Conservation (phyloP, 2,797 vertebrate species). For the Petrocephalus schoutedeni region DNA sequence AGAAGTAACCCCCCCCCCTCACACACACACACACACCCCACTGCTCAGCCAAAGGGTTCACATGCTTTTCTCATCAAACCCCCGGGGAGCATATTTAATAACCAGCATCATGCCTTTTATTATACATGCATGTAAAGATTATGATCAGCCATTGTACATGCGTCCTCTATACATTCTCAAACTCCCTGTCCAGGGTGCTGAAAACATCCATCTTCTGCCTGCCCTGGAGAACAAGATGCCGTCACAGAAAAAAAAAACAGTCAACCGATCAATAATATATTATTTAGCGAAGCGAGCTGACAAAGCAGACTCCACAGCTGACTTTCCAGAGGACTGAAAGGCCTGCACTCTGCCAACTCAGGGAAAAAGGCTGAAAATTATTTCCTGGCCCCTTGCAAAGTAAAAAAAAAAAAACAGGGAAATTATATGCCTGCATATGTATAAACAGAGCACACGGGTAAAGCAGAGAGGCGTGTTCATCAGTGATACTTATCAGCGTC, state of each 20-base stretch:
- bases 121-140: background rate
- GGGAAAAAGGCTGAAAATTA: background rate
- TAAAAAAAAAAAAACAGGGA: background rate
- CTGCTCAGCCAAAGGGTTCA: background rate
- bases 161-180: background rate
- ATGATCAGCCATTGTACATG: background rate
- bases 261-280: background rate
- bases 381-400: background rate
- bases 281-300: background rate
- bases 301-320: background rate
- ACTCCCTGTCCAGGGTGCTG: conserved; percentile 21
- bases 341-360: background rate
- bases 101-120: background rate
- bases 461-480: background rate
- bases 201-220: conserved; percentile 1
- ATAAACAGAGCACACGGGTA: background rate
- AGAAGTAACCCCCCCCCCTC: background rate
- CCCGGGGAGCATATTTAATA: background rate
- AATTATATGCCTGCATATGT: background rate
- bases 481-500: background rate
- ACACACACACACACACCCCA: background rate
- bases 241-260: background rate
- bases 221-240: background rate
- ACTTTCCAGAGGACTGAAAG: background rate
- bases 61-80: background rate